Evolutionary conservation across 2,888 invertebrate species (phyloP).

Genomic region (Lucinisca nassula): DNA sequence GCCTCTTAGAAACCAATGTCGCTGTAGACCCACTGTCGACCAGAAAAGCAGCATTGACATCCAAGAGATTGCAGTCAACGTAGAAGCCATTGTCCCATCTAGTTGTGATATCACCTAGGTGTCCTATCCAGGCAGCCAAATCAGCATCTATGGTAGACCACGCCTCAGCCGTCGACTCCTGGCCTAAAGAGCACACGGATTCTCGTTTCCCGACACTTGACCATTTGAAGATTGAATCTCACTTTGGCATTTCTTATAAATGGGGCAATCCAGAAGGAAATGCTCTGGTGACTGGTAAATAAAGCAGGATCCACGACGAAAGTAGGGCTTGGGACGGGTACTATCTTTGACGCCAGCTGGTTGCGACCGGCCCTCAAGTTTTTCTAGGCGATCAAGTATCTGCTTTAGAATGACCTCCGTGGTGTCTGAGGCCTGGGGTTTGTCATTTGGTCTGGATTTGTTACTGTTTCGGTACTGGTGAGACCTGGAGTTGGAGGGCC

Average conservation of each 20-base stretch:
- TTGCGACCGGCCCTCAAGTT: not conserved
- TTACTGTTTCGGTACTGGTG: not conserved
- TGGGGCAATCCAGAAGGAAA: not conserved
- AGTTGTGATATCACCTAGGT: not conserved
- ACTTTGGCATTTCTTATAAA: not conserved
- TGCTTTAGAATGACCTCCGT: too few relatives aligned
- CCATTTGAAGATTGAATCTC: not conserved
- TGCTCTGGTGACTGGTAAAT: not conserved
- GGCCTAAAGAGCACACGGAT: constrained; percentile 5
- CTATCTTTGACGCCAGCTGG: too few relatives aligned
- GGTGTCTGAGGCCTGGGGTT: too few relatives aligned
- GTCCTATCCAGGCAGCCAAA: not conserved
- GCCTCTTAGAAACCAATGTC: too few relatives aligned
- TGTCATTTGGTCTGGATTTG: not conserved
- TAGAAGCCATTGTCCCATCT: constrained; percentile 9
- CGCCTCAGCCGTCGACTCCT: not conserved
- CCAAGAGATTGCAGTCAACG: too few relatives aligned
- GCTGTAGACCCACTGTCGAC: too few relatives aligned
- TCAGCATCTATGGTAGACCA: constrained; percentile 1
- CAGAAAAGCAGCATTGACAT: too few relatives aligned
- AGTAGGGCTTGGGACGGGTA: not conserved
- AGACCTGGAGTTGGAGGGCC: not conserved
- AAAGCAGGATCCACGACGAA: not conserved
- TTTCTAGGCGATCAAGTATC: too few relatives aligned
- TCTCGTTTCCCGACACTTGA: too few relatives aligned